A percentile compares a stretch with the other conserved stretches of the same genome.
These are phyloP conservation scores for Garra rufa DNA, from an alignment of 2,113 vertebrate genomes.

Conservation along the genomic window DNA sequence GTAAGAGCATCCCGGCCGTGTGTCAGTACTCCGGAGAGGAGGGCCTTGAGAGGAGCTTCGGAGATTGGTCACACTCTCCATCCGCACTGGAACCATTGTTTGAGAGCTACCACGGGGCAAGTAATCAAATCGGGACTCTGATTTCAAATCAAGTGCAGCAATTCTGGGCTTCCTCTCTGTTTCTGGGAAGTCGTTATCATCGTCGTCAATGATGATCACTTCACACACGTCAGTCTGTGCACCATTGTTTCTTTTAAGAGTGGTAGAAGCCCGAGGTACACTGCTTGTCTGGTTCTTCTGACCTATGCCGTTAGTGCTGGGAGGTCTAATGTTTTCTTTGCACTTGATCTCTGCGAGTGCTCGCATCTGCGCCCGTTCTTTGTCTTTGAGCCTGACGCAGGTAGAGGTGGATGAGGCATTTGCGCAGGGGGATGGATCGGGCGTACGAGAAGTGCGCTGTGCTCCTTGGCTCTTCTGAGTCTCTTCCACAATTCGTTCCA, in stretches of 20 bases:
- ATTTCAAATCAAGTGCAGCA: conserved; percentile 60
- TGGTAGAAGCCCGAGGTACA: conserved; percentile 53
- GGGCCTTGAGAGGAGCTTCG: conserved; percentile 74
- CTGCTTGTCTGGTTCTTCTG: conserved; percentile 72
- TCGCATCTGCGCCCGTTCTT: conserved; percentile 65
- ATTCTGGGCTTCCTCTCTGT: conserved; percentile 58
- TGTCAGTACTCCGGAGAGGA: conserved; percentile 61
- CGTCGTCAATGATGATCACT: conserved; percentile 70
- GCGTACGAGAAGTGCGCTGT: conserved; percentile 58
- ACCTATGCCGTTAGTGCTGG: conserved; percentile 66
- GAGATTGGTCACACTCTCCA: conserved; percentile 76
- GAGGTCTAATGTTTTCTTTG: conserved; percentile 75
- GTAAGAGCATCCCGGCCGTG: conserved; percentile 69
- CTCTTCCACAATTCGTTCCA: conserved; percentile 92
- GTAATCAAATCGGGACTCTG: conserved; percentile 76
- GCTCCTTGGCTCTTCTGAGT: conserved; percentile 67
- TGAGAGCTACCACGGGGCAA: conserved; percentile 81
- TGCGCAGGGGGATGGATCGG: conserved; percentile 55
- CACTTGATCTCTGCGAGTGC: conserved; percentile 59
- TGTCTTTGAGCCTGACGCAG: conserved; percentile 62
- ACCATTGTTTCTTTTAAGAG: conserved; percentile 72
- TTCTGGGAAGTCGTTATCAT: conserved; percentile 45
- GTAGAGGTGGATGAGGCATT: conserved; percentile 47
- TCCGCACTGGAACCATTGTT: conserved; percentile 69
- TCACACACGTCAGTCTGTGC: conserved; percentile 72